phyloP scores from a whole-genome alignment of 2,113 vertebrate genomes.

The Hepsetus odoe region DNA sequence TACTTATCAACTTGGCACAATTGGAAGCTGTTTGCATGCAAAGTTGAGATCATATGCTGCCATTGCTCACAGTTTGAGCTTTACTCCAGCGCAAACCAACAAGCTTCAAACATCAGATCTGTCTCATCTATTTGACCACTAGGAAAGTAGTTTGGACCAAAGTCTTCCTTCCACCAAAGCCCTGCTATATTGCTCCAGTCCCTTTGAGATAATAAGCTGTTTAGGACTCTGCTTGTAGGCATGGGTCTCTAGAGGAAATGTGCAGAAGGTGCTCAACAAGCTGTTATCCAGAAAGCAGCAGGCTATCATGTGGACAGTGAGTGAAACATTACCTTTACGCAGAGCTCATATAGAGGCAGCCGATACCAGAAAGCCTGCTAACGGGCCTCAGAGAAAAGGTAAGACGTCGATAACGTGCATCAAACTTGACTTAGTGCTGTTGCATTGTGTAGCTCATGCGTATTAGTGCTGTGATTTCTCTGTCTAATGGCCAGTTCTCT shows the following conservation, averaged over 20 bases:
- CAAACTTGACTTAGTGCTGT: neutral
- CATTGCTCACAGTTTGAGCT: neutral
- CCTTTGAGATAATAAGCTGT: neutral
- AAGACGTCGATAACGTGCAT: conserved; percentile 4
- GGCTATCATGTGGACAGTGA: neutral
- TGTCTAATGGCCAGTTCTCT: conserved; percentile 16
- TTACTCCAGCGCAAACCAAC: neutral
- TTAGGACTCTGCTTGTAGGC: neutral
- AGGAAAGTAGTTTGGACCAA: too few species aligned
- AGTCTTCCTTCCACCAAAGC: neutral
- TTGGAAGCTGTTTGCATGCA: too few species aligned
- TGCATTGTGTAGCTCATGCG: neutral
- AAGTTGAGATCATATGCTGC: too few species aligned
- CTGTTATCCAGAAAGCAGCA: neutral
- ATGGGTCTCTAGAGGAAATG: neutral
- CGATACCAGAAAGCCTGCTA: neutral
- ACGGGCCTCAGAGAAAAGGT: neutral
- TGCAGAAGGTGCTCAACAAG: neutral
- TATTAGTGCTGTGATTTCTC: conserved; percentile 11
- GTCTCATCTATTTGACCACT: too few species aligned
- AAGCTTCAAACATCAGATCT: neutral
- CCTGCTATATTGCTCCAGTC: neutral
- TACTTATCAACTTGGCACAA: neutral
- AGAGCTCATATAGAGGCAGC: neutral
- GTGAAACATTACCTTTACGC: neutral